Conservation (phyloP, 2,797 vertebrate species). For the Parauchenoglanis punctatus region DNA sequence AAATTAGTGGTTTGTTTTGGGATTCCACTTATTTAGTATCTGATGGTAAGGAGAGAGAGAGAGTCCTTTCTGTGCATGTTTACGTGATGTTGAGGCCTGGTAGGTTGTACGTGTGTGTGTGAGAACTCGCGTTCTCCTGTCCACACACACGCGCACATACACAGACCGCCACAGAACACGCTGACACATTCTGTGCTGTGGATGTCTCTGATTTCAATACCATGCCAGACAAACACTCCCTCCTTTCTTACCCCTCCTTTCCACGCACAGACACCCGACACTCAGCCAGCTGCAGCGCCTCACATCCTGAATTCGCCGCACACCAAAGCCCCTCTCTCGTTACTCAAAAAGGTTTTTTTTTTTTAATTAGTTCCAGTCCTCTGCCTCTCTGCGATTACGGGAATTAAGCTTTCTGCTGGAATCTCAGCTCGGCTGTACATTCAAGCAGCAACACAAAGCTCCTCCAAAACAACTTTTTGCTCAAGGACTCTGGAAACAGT, state of each 20-base stretch:
- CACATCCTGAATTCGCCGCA: conserved; percentile 63
- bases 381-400: conserved; percentile 65
- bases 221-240: conserved; percentile 56
- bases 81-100: background rate
- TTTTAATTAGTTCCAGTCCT: conserved; percentile 75
- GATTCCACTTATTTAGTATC: background rate
- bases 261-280: conserved; percentile 66
- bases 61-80: background rate
- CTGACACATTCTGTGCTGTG: conserved; percentile 48
- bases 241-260: conserved; percentile 32
- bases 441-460: conserved; percentile 28
- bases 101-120: conserved; percentile 1
- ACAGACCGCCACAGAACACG: conserved; percentile 35
- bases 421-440: conserved; percentile 49
- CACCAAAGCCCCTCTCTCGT: conserved; percentile 59
- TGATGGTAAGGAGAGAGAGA: background rate
- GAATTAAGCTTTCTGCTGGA: conserved; percentile 61
- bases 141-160: background rate
- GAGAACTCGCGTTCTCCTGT: conserved; percentile 14
- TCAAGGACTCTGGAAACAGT: conserved; percentile 34
- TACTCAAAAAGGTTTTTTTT: conserved; percentile 54
- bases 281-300: conserved; percentile 71
- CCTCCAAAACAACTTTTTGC: conserved; percentile 43
- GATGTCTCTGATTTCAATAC: conserved; percentile 67
- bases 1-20: background rate